A percentile compares a stretch with the other conserved stretches of the same genome.
Evolutionary conservation across 1,140 invertebrate species (phyloP).

Genomic region (Pteromalus puparum): DNA sequence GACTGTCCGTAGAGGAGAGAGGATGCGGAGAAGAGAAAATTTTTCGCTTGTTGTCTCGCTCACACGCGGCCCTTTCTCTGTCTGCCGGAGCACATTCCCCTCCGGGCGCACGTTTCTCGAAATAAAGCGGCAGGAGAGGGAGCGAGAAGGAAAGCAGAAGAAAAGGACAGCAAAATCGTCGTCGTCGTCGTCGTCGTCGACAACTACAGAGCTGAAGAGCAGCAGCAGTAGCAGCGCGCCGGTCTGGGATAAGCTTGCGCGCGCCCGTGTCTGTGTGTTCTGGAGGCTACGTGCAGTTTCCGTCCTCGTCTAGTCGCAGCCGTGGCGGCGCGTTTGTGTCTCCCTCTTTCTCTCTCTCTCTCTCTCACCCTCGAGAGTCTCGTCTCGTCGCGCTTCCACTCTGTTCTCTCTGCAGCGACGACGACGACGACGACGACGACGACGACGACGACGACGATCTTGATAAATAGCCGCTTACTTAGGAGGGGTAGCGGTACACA

Average conservation of each 20-base stretch:
- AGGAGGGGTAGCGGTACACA: background rate
- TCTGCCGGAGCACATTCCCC: background rate
- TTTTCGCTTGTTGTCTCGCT: background rate
- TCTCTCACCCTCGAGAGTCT: background rate
- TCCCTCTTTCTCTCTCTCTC: background rate
- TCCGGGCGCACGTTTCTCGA: background rate
- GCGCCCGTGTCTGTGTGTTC: background rate
- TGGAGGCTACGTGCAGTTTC: background rate
- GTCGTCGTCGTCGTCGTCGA: background rate
- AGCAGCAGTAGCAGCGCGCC: background rate
- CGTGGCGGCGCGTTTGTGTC: background rate
- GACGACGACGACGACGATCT: conserved; percentile 52
- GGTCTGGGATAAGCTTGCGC: background rate
- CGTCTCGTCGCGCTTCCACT: background rate
- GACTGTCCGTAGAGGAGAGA: background rate
- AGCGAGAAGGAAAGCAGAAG: background rate
- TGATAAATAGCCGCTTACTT: conserved; percentile 62
- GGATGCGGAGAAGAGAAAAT: conserved; percentile 1
- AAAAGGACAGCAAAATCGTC: conserved; percentile 8
- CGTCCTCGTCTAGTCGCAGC: background rate
- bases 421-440: too few relatives aligned
- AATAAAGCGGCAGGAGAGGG: background rate
- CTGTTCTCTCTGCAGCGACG: conserved; percentile 15
- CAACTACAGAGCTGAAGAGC: background rate
- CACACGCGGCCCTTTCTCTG: background rate